These are phyloP conservation scores for Zosterops borbonicus DNA, from an alignment of 2,113 vertebrate species.

Conservation along the genomic window DNA sequence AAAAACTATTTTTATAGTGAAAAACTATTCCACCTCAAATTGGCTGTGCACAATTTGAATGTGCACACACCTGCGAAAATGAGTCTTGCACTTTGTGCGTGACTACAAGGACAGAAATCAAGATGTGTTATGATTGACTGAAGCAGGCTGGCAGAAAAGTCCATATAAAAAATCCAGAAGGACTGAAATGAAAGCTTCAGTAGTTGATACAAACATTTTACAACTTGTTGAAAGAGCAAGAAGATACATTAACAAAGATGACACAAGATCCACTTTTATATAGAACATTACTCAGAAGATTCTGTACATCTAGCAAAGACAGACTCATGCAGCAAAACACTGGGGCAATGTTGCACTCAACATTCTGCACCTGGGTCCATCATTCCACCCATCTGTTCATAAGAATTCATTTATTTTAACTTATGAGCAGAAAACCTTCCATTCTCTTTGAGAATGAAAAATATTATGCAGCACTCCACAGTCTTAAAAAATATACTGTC, in stretches of 20 bases:
- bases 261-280: not conserved
- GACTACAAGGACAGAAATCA: not conserved
- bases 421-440: not conserved
- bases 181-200: not conserved
- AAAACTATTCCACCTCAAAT: not conserved
- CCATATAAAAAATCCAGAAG: not conserved
- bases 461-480: not conserved
- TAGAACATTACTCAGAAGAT: not conserved
- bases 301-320: not conserved
- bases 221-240: not conserved
- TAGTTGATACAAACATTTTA: not conserved
- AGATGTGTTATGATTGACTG: not conserved
- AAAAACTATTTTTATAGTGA: not conserved
- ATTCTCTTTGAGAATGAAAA: not conserved
- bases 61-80: not conserved
- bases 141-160: not conserved
- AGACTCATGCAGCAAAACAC: not conserved
- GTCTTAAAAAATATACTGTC: not conserved
- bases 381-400: not conserved
- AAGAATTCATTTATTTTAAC: not conserved
- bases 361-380: not conserved
- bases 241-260: not conserved
- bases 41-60: not conserved
- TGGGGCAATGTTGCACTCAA: accelerated
- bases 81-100: not conserved